phyloP scores from a whole-genome alignment of 2,888 invertebrate genomes.

The Sicus ferrugineus region DNA sequence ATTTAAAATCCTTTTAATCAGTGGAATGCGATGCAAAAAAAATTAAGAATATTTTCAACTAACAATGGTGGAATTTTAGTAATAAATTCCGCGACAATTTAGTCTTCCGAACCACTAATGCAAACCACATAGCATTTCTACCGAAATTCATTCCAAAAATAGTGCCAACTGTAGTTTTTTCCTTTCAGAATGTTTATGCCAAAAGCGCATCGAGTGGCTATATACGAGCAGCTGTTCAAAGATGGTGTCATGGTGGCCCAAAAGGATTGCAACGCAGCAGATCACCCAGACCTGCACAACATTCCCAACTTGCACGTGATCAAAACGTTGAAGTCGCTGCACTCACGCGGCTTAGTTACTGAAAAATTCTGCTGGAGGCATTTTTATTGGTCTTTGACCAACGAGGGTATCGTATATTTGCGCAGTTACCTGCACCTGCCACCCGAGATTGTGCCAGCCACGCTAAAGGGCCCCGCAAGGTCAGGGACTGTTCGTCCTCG shows the following conservation, averaged over 20 bases:
- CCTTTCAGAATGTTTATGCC: conserved; percentile 98
- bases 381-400: conserved; percentile 97
- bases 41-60: conserved; percentile 17
- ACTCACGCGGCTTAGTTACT: conserved; percentile 96
- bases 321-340: conserved; percentile 95
- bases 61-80: conserved; percentile 5
- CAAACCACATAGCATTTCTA: background rate
- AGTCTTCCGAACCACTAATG: background rate
- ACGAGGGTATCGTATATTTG: conserved; percentile 97
- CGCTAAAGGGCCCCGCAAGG: conserved; percentile 89
- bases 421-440: conserved; percentile 95
- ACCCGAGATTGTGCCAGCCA: conserved; percentile 98
- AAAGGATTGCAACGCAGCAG: conserved; percentile 97
- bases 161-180: conserved; percentile 22
- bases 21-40: conserved; percentile 34
- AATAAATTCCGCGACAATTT: background rate
- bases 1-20: conserved; percentile 49
- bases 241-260: conserved; percentile 99
- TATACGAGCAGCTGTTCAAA: conserved; percentile 97
- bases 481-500: conserved; percentile 86
- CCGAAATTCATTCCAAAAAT: background rate
- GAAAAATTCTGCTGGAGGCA: conserved; percentile 99
- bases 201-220: conserved; percentile 94
- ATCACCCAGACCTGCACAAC: conserved; percentile 93
- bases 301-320: conserved; percentile 99